Conservation (phyloP, 1,140 invertebrate species). For the Platyscapa corneri region DNA sequence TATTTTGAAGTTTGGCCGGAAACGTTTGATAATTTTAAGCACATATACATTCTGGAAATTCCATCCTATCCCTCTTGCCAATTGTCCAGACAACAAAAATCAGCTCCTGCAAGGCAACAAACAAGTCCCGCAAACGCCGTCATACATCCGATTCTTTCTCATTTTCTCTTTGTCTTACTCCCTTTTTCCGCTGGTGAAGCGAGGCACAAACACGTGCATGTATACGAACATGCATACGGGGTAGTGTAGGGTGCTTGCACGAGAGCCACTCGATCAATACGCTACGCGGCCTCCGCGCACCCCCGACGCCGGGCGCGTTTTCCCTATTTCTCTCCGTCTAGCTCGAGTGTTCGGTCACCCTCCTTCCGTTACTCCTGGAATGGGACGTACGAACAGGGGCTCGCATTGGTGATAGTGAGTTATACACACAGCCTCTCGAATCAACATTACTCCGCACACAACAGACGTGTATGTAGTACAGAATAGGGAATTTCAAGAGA, state of each 20-base stretch:
- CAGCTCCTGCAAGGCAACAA: slow-evolving; percentile 31
- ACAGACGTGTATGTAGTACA: background rate
- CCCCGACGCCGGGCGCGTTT: slow-evolving; percentile 51
- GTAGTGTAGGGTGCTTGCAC: slow-evolving; percentile 59
- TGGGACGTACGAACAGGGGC: background rate
- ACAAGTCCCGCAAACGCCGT: slow-evolving; percentile 31
- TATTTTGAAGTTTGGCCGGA: background rate
- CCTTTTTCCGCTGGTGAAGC: background rate
- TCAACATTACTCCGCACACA: background rate
- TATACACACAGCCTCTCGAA: background rate
- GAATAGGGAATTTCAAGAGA: background rate
- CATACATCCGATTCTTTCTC: slow-evolving; percentile 8
- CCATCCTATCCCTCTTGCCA: background rate
- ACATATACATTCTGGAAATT: background rate
- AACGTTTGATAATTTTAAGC: background rate
- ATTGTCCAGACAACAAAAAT: slow-evolving; percentile 28
- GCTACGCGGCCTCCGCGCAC: slow-evolving; percentile 69
- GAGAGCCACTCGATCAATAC: slow-evolving; percentile 75
- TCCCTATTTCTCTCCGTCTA: slow-evolving; percentile 22
- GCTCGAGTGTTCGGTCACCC: slow-evolving; percentile 10
- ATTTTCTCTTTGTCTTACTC: background rate
- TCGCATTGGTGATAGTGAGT: background rate
- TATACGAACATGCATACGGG: background rate
- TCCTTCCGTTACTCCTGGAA: background rate
- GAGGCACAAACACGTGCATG: slow-evolving; percentile 13